phyloP scores from a whole-genome alignment of 2,113 vertebrate genomes.

The Pseudopodoces humilis region DNA sequence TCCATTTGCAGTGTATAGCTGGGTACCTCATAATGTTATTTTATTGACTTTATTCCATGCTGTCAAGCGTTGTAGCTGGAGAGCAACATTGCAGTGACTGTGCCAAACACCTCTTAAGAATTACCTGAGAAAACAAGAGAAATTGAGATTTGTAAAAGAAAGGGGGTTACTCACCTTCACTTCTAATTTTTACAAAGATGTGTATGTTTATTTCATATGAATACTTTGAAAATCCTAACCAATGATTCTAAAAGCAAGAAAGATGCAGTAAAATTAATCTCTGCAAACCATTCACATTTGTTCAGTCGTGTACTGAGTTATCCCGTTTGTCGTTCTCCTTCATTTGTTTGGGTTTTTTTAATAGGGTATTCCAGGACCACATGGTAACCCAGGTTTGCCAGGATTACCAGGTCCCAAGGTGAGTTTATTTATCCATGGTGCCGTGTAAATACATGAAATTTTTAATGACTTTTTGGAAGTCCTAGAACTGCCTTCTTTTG shows the following conservation, averaged over 20 bases:
- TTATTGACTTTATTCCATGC: not conserved
- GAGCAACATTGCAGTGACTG: not conserved
- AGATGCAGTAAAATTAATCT: not conserved
- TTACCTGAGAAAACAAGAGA: not conserved
- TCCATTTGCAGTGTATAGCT: not conserved
- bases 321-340: not conserved
- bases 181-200: not conserved
- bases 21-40: not conserved
- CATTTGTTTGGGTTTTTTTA: not conserved
- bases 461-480: not conserved
- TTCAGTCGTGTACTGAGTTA: not conserved
- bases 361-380: slow-evolving; percentile 88
- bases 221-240: not conserved
- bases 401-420: slow-evolving; percentile 93
- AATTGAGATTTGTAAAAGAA: not conserved
- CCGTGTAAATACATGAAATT: not conserved
- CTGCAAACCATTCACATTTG: not conserved
- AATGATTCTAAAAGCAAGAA: not conserved
- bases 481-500: not conserved
- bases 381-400: slow-evolving; percentile 90
- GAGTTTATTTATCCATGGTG: slow-evolving; percentile 44
- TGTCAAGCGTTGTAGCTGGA: not conserved
- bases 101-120: not conserved
- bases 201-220: not conserved
- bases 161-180: not conserved